Base-by-base conservation (phyloP, 2,797 vertebrate genomes). In the Myiotriccus ornatus region DNA sequence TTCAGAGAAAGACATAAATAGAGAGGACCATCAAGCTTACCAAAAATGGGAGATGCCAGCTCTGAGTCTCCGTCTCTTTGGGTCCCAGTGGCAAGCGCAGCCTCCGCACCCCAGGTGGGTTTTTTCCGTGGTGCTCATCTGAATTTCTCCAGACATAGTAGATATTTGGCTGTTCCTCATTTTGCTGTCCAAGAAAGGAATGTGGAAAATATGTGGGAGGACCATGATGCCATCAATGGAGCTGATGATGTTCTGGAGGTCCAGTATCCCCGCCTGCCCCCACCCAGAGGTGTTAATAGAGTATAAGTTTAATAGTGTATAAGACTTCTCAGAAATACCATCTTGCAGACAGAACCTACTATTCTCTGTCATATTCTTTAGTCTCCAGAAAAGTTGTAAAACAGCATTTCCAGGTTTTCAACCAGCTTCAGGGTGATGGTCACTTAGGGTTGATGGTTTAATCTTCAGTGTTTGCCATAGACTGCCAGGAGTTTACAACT, bases 201-300 rank as follows among this genome's bases (percentile, higher is more conserved):
- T 50, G n/a, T 39, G 71, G 43, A 57, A 70, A 82, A 70, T 70
- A 44, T 1, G 3, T 14, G 14, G 10, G 14, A 28, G 21, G 24
- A 50, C 20, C n/a, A 44, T 0, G 0, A 63, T 63, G 24, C 32
- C 23, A 12, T 37, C 43, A 70, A 28, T 5, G 9, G 35, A 83
- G n/a, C 17, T 34, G 28, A 25, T 44, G 37, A n/a, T 77, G 56
- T 50, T n/a, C 49, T 0, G 0, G 32, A 63, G n/a, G n/a, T 25
- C 43, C 24, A 24, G n/a, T 63, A 44, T 8, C 24, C 19, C 21
- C 22, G 34, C 8, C 25, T 28, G 4, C 13, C 16, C 9, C 13
- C 0, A 0, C 28, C 13, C 0, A 64, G 0, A 44, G 12, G 8
- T 30, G 24, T 50, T 64, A 39, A 34, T 2, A 50, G n/a, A 32